These are phyloP conservation scores for Hydrozoanthus gracilis DNA, from an alignment of 92 coral and sea anemone species.

Conservation along the genomic window DNA sequence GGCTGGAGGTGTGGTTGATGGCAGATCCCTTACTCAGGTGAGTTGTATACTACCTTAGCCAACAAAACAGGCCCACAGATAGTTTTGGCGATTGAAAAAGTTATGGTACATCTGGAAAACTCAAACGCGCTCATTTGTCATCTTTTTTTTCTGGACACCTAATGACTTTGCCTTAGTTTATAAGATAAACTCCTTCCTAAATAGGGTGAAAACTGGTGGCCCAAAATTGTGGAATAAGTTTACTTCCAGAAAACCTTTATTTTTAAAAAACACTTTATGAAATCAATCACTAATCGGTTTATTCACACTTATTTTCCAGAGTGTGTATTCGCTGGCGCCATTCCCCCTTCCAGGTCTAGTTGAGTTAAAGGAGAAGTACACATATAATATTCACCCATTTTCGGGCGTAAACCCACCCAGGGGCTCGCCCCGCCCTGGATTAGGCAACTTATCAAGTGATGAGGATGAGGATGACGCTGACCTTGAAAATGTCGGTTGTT, in stretches of 20 bases:
- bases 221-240: too few relatives aligned
- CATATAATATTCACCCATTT: conserved; percentile 95
- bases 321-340: conserved; percentile 93
- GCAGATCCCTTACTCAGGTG: conserved; percentile 86
- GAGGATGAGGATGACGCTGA: conserved; percentile 95
- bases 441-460: conserved; percentile 90
- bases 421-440: conserved; percentile 64
- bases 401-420: conserved; percentile 70
- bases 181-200: too few relatives aligned
- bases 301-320: conserved; percentile 56
- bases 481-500: conserved; percentile 82
- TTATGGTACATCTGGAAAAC: too few relatives aligned
- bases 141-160: too few relatives aligned
- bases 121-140: too few relatives aligned
- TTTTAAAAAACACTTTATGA: not conserved
- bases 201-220: too few relatives aligned
- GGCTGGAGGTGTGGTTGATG: conserved; percentile 82
- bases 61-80: too few relatives aligned
- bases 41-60: not conserved
- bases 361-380: conserved; percentile 94
- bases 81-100: too few relatives aligned
- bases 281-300: not conserved
- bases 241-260: too few relatives aligned
- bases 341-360: conserved; percentile 96
- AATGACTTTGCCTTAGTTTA: too few relatives aligned